A percentile compares a stretch with the other conserved stretches of the same genome.
Conservation (phyloP, 2,113 vertebrate species). For the Hippocampus comes region DNA sequence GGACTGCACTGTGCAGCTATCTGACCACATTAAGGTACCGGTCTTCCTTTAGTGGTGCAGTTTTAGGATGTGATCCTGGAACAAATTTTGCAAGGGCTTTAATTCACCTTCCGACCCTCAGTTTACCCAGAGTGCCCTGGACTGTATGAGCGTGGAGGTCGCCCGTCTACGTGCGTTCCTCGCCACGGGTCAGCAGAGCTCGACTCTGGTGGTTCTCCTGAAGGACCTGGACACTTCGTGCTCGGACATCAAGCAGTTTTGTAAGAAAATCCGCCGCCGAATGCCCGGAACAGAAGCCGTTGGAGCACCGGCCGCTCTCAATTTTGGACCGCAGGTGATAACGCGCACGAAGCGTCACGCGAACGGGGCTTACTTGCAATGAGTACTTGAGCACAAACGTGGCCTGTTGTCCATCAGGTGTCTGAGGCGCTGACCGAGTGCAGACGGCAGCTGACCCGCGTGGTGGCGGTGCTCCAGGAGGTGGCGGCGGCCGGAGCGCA, state of each 20-base stretch:
- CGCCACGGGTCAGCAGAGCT: conserved; percentile 81
- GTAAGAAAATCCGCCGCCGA: conserved; percentile 94
- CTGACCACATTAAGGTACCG: conserved; percentile 84
- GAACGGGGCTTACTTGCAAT: too few relatives aligned
- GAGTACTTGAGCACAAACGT: too few relatives aligned
- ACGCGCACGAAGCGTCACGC: not conserved
- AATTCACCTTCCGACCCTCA: conserved; percentile 44
- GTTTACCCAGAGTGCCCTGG: conserved; percentile 94
- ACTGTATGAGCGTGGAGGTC: conserved; percentile 93
- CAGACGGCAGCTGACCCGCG: conserved; percentile 87
- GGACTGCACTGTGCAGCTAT: conserved; percentile 91
- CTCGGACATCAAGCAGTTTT: conserved; percentile 93
- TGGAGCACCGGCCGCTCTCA: conserved; percentile 85
- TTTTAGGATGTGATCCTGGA: not conserved
- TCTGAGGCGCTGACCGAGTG: conserved; percentile 85
- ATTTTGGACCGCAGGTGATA: conserved; percentile 71
- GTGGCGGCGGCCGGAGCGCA: conserved; percentile 89
- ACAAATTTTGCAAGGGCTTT: not conserved
- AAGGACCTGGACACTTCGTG: conserved; percentile 94
- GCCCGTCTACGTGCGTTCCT: conserved; percentile 85
- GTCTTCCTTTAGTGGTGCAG: not conserved
- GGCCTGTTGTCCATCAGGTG: conserved; percentile 69
- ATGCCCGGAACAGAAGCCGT: conserved; percentile 92
- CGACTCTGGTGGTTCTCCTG: conserved; percentile 79
- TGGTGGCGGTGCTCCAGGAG: conserved; percentile 94